A percentile compares a stretch with the other conserved stretches of the same genome.
phyloP scores from a whole-genome alignment of 1,140 invertebrate genomes.

The Drosophila busckii region DNA sequence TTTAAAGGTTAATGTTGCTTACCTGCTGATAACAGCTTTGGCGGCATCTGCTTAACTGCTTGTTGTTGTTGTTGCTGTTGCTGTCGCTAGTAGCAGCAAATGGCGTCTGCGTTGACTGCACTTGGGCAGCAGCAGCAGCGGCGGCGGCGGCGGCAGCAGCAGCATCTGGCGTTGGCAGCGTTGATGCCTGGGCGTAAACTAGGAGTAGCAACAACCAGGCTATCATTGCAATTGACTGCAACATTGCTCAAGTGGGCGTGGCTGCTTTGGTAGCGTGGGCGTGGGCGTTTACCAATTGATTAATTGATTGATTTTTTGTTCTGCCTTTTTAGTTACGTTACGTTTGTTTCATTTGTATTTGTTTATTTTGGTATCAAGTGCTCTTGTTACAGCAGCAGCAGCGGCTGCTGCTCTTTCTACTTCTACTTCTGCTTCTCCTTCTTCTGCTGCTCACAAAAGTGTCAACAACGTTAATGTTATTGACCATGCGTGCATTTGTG shows the following conservation, averaged over 20 bases:
- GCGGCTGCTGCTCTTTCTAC: slow-evolving; percentile 10
- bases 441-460: slow-evolving; percentile 31
- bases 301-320: slow-evolving; percentile 77
- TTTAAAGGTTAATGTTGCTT: slow-evolving; percentile 24
- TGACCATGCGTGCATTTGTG: too few relatives aligned
- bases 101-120: slow-evolving; percentile 11
- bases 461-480: too few relatives aligned
- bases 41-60: slow-evolving; percentile 64
- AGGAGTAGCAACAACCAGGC: slow-evolving; percentile 46
- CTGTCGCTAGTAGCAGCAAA: slow-evolving; percentile 4
- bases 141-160: neutral
- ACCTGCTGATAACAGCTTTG: slow-evolving; percentile 72
- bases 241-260: slow-evolving; percentile 53
- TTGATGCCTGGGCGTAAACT: slow-evolving; percentile 10
- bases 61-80: slow-evolving; percentile 29
- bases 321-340: too few relatives aligned
- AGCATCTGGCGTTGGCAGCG: slow-evolving; percentile 9
- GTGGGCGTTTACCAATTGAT: slow-evolving; percentile 65
- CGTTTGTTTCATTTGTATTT: too few relatives aligned
- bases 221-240: slow-evolving; percentile 56
- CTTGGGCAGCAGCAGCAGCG: slow-evolving; percentile 8
- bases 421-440: slow-evolving; percentile 12
- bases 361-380: slow-evolving; percentile 75
- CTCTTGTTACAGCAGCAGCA: slow-evolving; percentile 22
- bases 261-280: slow-evolving; percentile 26